A percentile compares a stretch with the other conserved stretches of the same genome.
phyloP scores from a whole-genome alignment of 1,140 invertebrate species.

The Vanessa atalanta region DNA sequence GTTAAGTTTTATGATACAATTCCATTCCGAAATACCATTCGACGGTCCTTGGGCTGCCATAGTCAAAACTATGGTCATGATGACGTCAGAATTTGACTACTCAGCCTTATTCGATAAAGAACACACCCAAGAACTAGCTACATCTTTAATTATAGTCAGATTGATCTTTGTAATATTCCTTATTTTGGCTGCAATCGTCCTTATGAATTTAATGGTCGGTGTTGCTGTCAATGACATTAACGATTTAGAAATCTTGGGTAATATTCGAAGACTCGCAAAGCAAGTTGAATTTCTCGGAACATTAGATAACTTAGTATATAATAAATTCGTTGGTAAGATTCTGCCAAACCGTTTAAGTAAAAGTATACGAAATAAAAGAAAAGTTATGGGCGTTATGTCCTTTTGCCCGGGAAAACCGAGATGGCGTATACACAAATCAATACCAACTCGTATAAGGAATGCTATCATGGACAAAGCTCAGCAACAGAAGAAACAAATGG shows the following conservation, averaged over 20 bases:
- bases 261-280: slow-evolving; percentile 71
- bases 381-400: slow-evolving; percentile 50
- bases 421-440: slow-evolving; percentile 57
- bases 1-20: slow-evolving; percentile 81
- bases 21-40: slow-evolving; percentile 71
- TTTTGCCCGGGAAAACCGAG: slow-evolving; percentile 62
- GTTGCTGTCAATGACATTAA: slow-evolving; percentile 84
- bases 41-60: slow-evolving; percentile 74
- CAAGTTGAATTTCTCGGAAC: slow-evolving; percentile 77
- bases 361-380: slow-evolving; percentile 58
- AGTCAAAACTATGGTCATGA: slow-evolving; percentile 82
- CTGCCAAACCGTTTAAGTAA: slow-evolving; percentile 56
- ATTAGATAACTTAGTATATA: slow-evolving; percentile 69
- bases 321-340: slow-evolving; percentile 58
- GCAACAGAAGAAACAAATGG: slow-evolving; percentile 57
- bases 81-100: slow-evolving; percentile 82
- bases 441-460: slow-evolving; percentile 60
- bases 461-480: slow-evolving; percentile 67
- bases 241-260: slow-evolving; percentile 80
- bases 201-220: slow-evolving; percentile 84
- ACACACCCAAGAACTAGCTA: slow-evolving; percentile 55
- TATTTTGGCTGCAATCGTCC: slow-evolving; percentile 83
- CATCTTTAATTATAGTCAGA: slow-evolving; percentile 68
- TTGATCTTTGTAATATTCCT: slow-evolving; percentile 83
- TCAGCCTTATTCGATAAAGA: slow-evolving; percentile 67